Conservation (phyloP, 2,797 vertebrate genomes). For the Xyrichtys novacula region DNA sequence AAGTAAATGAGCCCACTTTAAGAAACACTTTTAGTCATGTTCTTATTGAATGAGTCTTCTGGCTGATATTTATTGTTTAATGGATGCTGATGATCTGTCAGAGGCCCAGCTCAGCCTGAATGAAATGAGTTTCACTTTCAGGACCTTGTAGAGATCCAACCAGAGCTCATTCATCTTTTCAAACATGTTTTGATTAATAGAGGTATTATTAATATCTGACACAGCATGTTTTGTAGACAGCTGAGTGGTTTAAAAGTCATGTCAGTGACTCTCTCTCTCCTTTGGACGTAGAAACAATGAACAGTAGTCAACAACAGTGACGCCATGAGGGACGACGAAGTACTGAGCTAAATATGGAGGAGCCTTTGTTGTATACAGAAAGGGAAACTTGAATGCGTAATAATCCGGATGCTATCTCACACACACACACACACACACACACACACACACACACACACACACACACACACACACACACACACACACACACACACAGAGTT, state of each 20-base stretch:
- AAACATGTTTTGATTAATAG: neutral
- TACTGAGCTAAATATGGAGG: constrained; percentile 1
- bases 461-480: neutral
- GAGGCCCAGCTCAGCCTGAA: neutral
- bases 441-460: neutral
- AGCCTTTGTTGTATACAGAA: constrained; percentile 3
- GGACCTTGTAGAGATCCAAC: neutral
- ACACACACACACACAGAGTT: neutral
- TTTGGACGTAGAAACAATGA: neutral
- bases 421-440: neutral
- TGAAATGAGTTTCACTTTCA: neutral
- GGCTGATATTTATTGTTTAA: neutral
- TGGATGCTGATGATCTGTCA: no score
- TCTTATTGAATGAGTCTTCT: neutral
- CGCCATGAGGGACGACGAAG: neutral
- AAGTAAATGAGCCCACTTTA: neutral
- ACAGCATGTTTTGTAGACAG: neutral
- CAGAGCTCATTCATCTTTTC: neutral
- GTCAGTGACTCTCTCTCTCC: neutral
- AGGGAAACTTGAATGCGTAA: constrained; percentile 1
- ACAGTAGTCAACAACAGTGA: neutral
- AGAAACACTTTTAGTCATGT: neutral
- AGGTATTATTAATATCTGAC: neutral
- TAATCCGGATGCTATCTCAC: constrained; percentile 3
- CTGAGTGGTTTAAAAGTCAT: neutral